Percentiles rank a stretch among this genome's conserved stretches.
phyloP scores from a whole-genome alignment of 2,797 vertebrate species.

The Falco cherrug region DNA sequence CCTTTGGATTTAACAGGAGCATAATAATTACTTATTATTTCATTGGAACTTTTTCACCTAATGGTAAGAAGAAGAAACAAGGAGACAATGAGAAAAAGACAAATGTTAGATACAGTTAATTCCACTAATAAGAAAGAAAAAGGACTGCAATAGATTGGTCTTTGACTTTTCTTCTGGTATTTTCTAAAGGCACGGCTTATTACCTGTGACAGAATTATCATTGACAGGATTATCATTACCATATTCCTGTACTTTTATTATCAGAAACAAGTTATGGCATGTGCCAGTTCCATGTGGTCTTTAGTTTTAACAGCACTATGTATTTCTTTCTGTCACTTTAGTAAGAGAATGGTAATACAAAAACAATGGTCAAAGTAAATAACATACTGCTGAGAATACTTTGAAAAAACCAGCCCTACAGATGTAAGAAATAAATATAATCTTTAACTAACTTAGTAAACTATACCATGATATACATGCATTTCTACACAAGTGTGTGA shows the following conservation, averaged over 20 bases:
- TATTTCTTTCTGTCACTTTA: not conserved
- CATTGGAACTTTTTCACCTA: not conserved
- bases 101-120: not conserved
- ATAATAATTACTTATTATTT: not conserved
- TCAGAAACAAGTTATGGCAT: not conserved
- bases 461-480: accelerated
- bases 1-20: not conserved
- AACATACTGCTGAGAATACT: not conserved
- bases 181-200: not conserved
- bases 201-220: not conserved
- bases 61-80: not conserved
- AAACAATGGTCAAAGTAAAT: not conserved
- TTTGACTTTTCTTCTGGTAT: not conserved
- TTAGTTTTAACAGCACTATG: not conserved
- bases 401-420: not conserved
- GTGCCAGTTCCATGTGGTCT: not conserved
- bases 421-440: not conserved
- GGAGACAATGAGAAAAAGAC: not conserved
- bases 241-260: not conserved
- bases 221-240: not conserved
- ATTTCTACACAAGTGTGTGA: not conserved
- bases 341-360: not conserved
- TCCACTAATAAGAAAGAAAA: not conserved
- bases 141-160: not conserved
- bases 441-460: not conserved